Evolutionary conservation across 2,797 vertebrate genomes (phyloP).

Genomic region (Mastacembelus armatus): DNA sequence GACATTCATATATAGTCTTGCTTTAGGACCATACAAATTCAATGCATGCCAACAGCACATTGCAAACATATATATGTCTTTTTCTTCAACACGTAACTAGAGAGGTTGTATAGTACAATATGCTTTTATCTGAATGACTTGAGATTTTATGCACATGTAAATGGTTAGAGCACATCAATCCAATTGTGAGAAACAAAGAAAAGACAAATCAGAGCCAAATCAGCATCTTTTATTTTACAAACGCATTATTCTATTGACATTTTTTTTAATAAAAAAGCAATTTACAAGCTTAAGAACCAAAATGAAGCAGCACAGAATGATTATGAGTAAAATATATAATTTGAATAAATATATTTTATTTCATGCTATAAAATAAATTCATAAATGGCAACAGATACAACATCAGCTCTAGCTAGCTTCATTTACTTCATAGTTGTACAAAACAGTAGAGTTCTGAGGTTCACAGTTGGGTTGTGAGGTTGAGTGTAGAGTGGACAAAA

Average conservation of each 20-base stretch:
- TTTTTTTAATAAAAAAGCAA: constrained; percentile 99
- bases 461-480: constrained; percentile 95
- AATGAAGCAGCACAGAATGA: constrained; percentile 93
- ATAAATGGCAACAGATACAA: constrained; percentile 98
- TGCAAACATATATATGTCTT: neutral
- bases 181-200: constrained; percentile 44
- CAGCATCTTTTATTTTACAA: constrained; percentile 99
- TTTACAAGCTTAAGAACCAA: constrained; percentile 99
- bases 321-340: constrained; percentile 99
- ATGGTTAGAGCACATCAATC: neutral
- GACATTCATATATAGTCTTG: neutral
- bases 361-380: constrained; percentile 99
- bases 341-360: constrained; percentile 99
- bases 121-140: neutral
- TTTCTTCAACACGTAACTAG: neutral
- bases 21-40: neutral
- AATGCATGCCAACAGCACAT: neutral
- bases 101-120: neutral
- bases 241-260: constrained; percentile 96
- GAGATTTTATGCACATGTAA: neutral
- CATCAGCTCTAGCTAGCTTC: constrained; percentile 99
- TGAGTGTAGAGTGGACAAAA: constrained; percentile 86
- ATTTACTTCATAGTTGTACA: constrained; percentile 96
- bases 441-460: constrained; percentile 99
- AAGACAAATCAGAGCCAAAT: constrained; percentile 87